These are phyloP conservation scores for Urocolius indicus DNA, from an alignment of 2,113 vertebrate species.

Conservation along the genomic window DNA sequence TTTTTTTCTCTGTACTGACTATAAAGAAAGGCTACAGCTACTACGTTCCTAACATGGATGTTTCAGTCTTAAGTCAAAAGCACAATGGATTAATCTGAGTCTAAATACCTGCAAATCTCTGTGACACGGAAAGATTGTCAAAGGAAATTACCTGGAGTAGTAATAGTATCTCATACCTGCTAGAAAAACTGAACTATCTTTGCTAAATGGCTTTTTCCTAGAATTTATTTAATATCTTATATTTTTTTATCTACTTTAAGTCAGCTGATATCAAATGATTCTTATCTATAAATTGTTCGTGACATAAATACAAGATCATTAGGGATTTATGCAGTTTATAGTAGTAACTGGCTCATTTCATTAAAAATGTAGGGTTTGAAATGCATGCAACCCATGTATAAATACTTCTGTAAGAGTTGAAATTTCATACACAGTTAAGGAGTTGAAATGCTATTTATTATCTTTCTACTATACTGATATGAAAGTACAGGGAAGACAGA, in stretches of 20 bases:
- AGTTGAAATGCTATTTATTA: background rate
- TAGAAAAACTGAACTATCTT: background rate
- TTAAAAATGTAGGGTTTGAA: background rate
- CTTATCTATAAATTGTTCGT: background rate
- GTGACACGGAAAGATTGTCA: background rate
- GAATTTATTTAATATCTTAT: background rate
- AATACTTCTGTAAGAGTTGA: background rate
- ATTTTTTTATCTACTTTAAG: background rate
- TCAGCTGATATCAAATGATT: background rate
- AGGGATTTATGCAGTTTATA: background rate
- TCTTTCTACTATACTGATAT: background rate
- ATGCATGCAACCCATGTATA: background rate
- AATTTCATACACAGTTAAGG: background rate
- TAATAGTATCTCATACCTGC: background rate
- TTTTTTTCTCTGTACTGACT: background rate
- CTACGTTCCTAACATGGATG: background rate
- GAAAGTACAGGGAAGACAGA: background rate
- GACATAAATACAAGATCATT: background rate
- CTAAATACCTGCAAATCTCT: background rate
- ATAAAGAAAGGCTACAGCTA: background rate
- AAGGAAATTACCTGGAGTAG: background rate
- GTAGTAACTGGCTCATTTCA: background rate
- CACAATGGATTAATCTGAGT: background rate
- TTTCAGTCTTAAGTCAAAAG: background rate
- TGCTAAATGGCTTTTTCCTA: background rate